These are phyloP conservation scores for Chrysina gloriosa DNA, from an alignment of 2,888 invertebrate species.

Conservation along the genomic window DNA sequence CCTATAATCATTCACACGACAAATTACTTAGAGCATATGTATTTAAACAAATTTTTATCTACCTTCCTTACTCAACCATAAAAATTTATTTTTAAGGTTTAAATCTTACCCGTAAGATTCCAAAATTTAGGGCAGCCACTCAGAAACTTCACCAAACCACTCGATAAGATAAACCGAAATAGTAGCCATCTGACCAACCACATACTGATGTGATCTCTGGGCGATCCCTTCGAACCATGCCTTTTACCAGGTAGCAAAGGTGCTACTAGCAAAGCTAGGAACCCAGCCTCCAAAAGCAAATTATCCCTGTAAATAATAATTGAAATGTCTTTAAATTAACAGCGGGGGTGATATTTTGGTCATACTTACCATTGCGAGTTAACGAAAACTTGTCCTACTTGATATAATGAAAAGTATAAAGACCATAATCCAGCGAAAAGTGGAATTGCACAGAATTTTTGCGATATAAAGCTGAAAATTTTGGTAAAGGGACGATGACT, in stretches of 20 bases:
- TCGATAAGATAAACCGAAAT: slow-evolving; percentile 78
- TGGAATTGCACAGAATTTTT: slow-evolving; percentile 71
- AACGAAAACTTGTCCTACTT: slow-evolving; percentile 80
- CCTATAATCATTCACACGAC: slow-evolving; percentile 31
- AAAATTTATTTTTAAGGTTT: background rate
- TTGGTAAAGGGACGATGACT: too few relatives aligned
- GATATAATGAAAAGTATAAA: slow-evolving; percentile 79
- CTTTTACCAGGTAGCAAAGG: slow-evolving; percentile 68
- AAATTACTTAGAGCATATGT: background rate
- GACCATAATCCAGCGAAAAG: slow-evolving; percentile 75
- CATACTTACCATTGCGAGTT: slow-evolving; percentile 77
- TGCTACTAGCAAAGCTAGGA: slow-evolving; percentile 76
- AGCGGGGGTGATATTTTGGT: background rate
- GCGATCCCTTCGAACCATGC: slow-evolving; percentile 63
- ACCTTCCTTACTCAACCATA: background rate
- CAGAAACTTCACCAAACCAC: slow-evolving; percentile 77
- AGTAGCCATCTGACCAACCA: slow-evolving; percentile 80
- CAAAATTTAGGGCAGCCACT: slow-evolving; percentile 83
- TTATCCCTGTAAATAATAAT: slow-evolving; percentile 72
- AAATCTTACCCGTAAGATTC: slow-evolving; percentile 74
- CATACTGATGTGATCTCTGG: slow-evolving; percentile 70
- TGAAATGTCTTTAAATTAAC: slow-evolving; percentile 10
- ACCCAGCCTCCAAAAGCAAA: slow-evolving; percentile 79
- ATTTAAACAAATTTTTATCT: background rate
- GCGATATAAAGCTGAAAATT: slow-evolving; percentile 69